A percentile compares a stretch with the other conserved stretches of the same genome.
Evolutionary conservation across 2,888 invertebrate species (phyloP).

Genomic region (Drosophila acutilabella): DNA sequence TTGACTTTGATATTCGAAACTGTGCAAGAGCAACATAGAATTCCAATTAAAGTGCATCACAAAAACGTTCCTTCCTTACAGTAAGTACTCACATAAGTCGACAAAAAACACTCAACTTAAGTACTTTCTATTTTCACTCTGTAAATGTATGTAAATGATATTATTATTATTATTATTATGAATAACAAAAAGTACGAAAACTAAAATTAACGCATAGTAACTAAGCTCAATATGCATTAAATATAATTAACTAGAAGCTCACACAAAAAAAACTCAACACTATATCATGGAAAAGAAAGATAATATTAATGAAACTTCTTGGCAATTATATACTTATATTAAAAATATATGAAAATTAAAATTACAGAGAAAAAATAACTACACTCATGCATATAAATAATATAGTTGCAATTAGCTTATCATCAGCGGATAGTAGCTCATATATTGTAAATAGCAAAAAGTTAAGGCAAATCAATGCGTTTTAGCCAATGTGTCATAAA

Average conservation of each 20-base stretch:
- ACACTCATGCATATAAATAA: conserved; percentile 37
- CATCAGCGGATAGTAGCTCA: conserved; percentile 39
- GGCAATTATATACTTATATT: conserved; percentile 59
- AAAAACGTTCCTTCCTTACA: conserved; percentile 77
- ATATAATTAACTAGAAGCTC: conserved; percentile 47
- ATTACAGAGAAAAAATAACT: conserved; percentile 19
- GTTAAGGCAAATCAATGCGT: conserved; percentile 12
- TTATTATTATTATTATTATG: conserved; percentile 43
- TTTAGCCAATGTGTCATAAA: conserved; percentile 37
- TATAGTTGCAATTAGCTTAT: conserved; percentile 59
- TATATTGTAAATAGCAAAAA: conserved; percentile 41
- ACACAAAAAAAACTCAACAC: conserved; percentile 35
- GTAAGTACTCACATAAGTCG: conserved; percentile 55
- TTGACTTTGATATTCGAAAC: conserved; percentile 12
- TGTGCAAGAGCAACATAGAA: conserved; percentile 31
- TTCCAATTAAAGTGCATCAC: conserved; percentile 41
- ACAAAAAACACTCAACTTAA: conserved; percentile 20
- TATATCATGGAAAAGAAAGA: conserved; percentile 25
- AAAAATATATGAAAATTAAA: conserved; percentile 28
- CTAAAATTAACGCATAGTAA: conserved; percentile 51
- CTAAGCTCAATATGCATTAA: conserved; percentile 63
- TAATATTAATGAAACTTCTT: conserved; percentile 49
- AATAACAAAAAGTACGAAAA: conserved; percentile 11
- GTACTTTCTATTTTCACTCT: conserved; percentile 45
- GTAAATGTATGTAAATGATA: conserved; percentile 69